These are phyloP conservation scores for Halcyon senegalensis DNA, from an alignment of 2,113 vertebrate species.

Conservation along the genomic window DNA sequence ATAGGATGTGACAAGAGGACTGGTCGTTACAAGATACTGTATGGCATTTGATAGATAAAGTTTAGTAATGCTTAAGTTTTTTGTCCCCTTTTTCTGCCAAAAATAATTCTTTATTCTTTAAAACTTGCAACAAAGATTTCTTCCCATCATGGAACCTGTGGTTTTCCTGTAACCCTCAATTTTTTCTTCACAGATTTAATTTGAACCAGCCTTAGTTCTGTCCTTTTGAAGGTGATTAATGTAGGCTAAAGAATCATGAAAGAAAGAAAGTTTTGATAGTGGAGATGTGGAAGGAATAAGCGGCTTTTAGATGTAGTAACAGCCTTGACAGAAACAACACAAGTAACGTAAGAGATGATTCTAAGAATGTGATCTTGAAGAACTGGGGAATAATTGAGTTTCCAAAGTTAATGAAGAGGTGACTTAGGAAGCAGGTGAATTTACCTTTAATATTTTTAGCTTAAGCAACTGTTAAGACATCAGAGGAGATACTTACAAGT, in stretches of 20 bases:
- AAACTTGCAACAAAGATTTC: neutral
- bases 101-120: neutral
- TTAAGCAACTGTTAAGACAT: neutral
- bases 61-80: neutral
- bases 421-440: neutral
- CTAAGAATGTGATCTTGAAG: neutral
- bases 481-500: neutral
- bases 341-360: neutral
- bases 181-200: constrained; percentile 8
- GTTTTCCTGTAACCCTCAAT: neutral
- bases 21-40: neutral
- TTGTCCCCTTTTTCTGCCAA: neutral
- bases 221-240: neutral
- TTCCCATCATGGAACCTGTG: neutral
- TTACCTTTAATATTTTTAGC: neutral
- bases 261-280: neutral
- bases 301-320: neutral
- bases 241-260: neutral
- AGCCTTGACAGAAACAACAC: neutral
- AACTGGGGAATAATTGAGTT: neutral
- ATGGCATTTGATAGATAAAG: neutral
- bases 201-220: neutral
- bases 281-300: neutral
- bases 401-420: neutral
- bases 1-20: neutral